These are phyloP conservation scores for Tichodroma muraria DNA, from an alignment of 2,113 vertebrate species.

Conservation along the genomic window DNA sequence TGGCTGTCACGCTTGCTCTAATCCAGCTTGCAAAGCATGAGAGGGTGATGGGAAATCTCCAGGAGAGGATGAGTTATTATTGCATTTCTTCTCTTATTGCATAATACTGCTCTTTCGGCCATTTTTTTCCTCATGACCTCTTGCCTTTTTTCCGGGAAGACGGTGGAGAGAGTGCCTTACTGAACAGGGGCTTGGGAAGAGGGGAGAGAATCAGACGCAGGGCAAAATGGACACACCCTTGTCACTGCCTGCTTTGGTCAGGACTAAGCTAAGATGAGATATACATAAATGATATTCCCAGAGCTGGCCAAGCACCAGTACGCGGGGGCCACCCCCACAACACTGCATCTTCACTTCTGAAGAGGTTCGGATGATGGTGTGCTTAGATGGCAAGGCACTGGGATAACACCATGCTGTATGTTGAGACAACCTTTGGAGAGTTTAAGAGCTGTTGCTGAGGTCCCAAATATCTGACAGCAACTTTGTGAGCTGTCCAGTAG, in stretches of 20 bases:
- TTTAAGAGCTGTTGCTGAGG: background rate
- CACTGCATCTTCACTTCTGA: background rate
- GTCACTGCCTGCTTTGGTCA: background rate
- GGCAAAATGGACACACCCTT: background rate
- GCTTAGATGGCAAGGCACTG: background rate
- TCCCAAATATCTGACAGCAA: background rate
- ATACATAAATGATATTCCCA: background rate
- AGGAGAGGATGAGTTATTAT: constrained; percentile 11
- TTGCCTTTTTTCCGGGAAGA: background rate
- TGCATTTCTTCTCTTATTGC: constrained; percentile 29
- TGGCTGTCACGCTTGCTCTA: background rate
- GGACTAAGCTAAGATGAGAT: background rate
- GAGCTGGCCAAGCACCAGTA: background rate
- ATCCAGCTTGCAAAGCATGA: background rate
- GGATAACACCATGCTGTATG: accelerated
- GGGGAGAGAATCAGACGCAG: background rate
- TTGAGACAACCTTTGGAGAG: background rate
- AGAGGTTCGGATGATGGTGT: background rate
- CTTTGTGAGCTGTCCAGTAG: background rate
- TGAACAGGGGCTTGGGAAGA: background rate
- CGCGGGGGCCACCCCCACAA: background rate
- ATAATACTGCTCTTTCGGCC: constrained; percentile 27
- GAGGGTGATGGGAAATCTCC: background rate
- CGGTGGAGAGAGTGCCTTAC: background rate
- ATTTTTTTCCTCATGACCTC: background rate